phyloP scores from a whole-genome alignment of 2,113 vertebrate species.

The Polypterus bichir region DNA sequence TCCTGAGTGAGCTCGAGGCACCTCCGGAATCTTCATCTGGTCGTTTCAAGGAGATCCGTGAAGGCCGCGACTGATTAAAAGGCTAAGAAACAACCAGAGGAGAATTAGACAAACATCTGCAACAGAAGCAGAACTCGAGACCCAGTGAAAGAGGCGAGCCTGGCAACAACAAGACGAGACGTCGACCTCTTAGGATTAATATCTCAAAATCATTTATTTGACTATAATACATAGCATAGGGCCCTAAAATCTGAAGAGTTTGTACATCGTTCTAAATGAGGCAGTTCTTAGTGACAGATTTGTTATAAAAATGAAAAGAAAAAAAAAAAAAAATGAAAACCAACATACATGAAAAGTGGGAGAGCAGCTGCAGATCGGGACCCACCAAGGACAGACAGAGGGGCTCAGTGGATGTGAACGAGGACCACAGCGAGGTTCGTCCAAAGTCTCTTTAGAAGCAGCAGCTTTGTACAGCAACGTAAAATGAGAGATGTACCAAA shows the following conservation, averaged over 20 bases:
- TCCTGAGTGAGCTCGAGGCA: too few species aligned
- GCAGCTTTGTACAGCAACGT: conserved; percentile 59
- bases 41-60: too few species aligned
- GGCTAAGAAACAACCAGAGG: too few species aligned
- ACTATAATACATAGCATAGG: conserved; percentile 78
- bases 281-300: conserved; percentile 39
- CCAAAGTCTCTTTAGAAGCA: conserved; percentile 39
- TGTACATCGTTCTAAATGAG: conserved; percentile 49
- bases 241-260: conserved; percentile 63
- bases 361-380: conserved; percentile 52
- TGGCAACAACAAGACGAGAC: too few species aligned
- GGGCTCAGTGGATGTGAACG: too few species aligned
- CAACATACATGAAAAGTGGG: conserved; percentile 54
- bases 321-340: conserved; percentile 25
- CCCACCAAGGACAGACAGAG: conserved; percentile 13
- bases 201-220: conserved; percentile 84
- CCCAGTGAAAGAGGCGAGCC: too few species aligned
- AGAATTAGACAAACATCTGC: too few species aligned
- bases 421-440: too few species aligned
- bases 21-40: too few species aligned
- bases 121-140: too few species aligned
- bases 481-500: conserved; percentile 55
- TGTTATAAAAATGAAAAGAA: conserved; percentile 21
- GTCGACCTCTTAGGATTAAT: conserved; percentile 63
- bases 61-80: too few species aligned